These are phyloP conservation scores for Caenorhabditis sp. DNA, from an alignment of 2,888 invertebrate species.

Conservation along the genomic window DNA sequence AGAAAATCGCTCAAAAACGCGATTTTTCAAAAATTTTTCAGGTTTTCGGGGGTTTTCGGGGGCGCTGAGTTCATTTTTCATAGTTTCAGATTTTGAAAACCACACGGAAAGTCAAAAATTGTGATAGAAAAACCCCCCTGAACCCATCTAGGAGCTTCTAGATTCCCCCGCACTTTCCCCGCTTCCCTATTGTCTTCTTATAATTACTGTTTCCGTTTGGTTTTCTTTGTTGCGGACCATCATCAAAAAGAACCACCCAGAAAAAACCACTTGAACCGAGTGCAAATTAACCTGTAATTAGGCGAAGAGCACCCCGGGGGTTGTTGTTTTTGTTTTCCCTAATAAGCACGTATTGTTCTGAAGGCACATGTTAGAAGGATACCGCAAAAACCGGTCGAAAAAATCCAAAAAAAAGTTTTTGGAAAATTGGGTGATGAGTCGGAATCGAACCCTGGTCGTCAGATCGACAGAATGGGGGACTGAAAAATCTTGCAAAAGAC, in stretches of 20 bases:
- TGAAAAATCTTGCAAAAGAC: background rate
- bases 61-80: background rate
- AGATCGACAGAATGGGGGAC: too few relatives aligned
- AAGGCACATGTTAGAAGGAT: background rate
- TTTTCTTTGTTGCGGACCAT: too few relatives aligned
- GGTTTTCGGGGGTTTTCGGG: background rate
- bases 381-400: background rate
- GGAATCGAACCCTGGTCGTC: too few relatives aligned
- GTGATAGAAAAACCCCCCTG: too few relatives aligned
- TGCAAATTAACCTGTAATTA: constrained; percentile 59
- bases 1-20: background rate
- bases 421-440: too few relatives aligned
- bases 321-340: too few relatives aligned
- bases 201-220: too few relatives aligned
- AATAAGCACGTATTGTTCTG: constrained; percentile 34
- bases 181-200: too few relatives aligned
- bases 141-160: background rate
- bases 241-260: background rate
- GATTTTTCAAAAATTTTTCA: background rate
- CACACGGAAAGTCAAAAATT: too few relatives aligned
- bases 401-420: background rate
- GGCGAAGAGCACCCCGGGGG: constrained; percentile 12
- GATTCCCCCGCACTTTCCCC: background rate
- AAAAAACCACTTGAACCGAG: constrained; percentile 51
- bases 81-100: too few relatives aligned